Conservation (phyloP, 2,888 invertebrate genomes). For the Drosophila robusta region DNA sequence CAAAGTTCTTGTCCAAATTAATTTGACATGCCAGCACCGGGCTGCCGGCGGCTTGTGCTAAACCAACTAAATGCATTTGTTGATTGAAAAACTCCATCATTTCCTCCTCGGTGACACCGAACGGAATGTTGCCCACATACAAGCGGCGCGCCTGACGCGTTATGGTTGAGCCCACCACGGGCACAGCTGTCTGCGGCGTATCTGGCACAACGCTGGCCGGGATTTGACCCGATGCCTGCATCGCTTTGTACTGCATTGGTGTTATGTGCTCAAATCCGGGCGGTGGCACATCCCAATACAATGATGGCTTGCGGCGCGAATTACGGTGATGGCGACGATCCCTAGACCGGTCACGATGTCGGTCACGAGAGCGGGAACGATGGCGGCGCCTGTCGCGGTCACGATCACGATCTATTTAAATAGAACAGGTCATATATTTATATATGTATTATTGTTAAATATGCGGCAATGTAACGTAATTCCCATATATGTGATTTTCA, state of each 20-base stretch:
- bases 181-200: slow-evolving; percentile 97
- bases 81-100: slow-evolving; percentile 99
- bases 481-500: not conserved
- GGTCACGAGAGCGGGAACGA: slow-evolving; percentile 73
- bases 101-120: slow-evolving; percentile 98
- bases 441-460: not conserved
- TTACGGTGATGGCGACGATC: slow-evolving; percentile 85
- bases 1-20: slow-evolving; percentile 99
- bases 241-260: slow-evolving; percentile 95
- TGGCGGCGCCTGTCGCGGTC: slow-evolving; percentile 71
- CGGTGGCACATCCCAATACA: slow-evolving; percentile 99
- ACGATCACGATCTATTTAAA: slow-evolving; percentile 60
- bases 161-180: slow-evolving; percentile 99
- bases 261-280: slow-evolving; percentile 99
- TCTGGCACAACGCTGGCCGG: slow-evolving; percentile 97
- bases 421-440: not conserved
- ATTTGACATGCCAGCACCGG: slow-evolving; percentile 99
- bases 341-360: slow-evolving; percentile 72
- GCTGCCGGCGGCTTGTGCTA: slow-evolving; percentile 99
- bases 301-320: slow-evolving; percentile 93
- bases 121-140: slow-evolving; percentile 99
- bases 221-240: slow-evolving; percentile 97
- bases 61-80: slow-evolving; percentile 98
- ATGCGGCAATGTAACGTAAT: not conserved
- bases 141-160: slow-evolving; percentile 96